Evolutionary conservation across 2,888 invertebrate genomes (phyloP).

Genomic region (Cataglyphis livida): DNA sequence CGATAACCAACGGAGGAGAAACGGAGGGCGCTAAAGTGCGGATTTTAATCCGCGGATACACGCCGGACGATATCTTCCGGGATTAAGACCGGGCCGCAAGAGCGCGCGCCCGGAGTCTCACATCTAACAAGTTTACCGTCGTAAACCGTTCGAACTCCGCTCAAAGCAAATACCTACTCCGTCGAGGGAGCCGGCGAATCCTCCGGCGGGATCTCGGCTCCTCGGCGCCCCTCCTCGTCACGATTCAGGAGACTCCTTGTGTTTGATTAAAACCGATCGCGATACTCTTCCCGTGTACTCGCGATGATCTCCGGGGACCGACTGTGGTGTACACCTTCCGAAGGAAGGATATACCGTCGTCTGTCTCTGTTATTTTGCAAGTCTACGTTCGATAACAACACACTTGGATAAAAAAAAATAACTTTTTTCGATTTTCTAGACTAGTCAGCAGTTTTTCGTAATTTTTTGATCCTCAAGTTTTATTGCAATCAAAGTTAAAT

Average conservation of each 20-base stretch:
- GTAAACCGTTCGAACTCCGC: slow-evolving; percentile 69
- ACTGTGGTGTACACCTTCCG: not conserved
- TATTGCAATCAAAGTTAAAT: not conserved
- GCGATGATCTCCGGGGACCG: not conserved
- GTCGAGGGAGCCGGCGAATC: slow-evolving; percentile 47
- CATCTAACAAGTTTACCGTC: slow-evolving; percentile 75
- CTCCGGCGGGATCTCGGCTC: slow-evolving; percentile 49
- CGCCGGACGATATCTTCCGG: slow-evolving; percentile 81
- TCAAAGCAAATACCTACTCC: slow-evolving; percentile 73
- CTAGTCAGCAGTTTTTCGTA: not conserved
- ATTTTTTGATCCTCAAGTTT: not conserved
- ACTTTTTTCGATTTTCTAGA: too few relatives aligned
- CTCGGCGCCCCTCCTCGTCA: slow-evolving; percentile 6
- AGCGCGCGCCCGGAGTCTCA: slow-evolving; percentile 56
- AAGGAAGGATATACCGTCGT: too few relatives aligned
- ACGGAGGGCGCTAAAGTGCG: slow-evolving; percentile 76
- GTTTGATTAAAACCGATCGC: slow-evolving; percentile 43
- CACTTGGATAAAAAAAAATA: not conserved
- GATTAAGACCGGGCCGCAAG: slow-evolving; percentile 77
- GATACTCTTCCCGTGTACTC: not conserved
- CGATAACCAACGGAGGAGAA: slow-evolving; percentile 52
- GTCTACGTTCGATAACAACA: not conserved
- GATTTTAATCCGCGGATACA: slow-evolving; percentile 83
- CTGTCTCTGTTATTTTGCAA: not conserved
- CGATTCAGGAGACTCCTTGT: slow-evolving; percentile 38